Conservation (phyloP, 2,797 vertebrate genomes). For the Vireo griseus region DNA sequence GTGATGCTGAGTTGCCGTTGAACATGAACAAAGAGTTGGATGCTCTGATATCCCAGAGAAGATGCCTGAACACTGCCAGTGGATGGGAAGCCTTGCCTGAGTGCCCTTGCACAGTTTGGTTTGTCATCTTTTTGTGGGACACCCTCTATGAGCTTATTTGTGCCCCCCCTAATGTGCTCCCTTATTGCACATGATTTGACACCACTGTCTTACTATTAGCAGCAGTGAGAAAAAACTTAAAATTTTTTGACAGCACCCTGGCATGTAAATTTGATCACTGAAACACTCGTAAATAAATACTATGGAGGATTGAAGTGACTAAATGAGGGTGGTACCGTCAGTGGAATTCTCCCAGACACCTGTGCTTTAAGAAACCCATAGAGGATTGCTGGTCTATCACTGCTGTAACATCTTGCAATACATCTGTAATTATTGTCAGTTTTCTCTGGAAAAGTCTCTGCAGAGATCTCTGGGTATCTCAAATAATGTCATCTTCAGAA, state of each 20-base stretch:
- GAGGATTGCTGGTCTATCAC: not conserved
- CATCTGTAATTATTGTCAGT: not conserved
- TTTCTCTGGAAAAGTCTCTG: not conserved
- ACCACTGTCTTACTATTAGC: not conserved
- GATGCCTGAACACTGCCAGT: not conserved
- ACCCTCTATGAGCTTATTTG: not conserved
- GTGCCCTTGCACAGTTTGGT: not conserved
- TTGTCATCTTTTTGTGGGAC: not conserved
- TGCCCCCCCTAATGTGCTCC: not conserved
- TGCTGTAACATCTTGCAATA: not conserved
- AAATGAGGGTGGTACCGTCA: not conserved
- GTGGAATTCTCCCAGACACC: not conserved
- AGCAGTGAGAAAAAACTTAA: not conserved
- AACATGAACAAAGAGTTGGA: accelerated
- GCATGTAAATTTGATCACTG: not conserved
- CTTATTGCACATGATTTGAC: not conserved
- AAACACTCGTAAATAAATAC: not conserved
- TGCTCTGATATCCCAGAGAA: not conserved
- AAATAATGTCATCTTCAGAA: not conserved
- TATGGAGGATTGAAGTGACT: not conserved
- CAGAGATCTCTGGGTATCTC: not conserved
- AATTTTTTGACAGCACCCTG: not conserved
- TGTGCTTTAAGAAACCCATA: accelerated
- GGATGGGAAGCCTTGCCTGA: not conserved
- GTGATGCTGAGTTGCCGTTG: not conserved